phyloP scores from a whole-genome alignment of 64 coral and sea anemone species.

The Catalaphyllia jardinei region DNA sequence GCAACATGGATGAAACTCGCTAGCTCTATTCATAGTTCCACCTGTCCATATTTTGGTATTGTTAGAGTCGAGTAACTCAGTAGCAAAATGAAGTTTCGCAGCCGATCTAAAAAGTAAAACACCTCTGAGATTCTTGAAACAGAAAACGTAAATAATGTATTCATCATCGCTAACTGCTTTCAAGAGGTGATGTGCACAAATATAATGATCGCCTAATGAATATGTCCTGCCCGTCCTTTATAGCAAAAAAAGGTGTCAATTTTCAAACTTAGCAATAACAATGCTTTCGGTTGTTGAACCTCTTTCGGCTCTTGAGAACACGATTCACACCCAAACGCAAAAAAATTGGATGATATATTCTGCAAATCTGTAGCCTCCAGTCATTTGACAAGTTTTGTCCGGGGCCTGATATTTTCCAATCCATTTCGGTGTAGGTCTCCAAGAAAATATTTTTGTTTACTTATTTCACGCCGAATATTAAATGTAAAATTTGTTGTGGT shows the following conservation, averaged over 20 bases:
- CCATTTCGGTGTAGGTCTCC: neutral
- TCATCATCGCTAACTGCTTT: neutral
- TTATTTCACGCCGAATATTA: neutral
- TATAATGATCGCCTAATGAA: neutral
- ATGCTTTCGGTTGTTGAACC: neutral
- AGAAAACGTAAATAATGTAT: neutral
- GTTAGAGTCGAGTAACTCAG: too few relatives aligned
- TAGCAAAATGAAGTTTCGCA: too few relatives aligned
- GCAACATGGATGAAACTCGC: too few relatives aligned
- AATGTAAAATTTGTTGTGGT: neutral
- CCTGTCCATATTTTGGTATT: too few relatives aligned
- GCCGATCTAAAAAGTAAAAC: too few relatives aligned
- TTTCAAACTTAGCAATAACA: neutral
- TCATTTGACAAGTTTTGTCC: neutral
- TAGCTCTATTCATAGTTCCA: too few relatives aligned
- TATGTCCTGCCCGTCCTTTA: neutral
- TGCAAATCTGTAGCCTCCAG: neutral
- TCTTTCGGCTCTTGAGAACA: neutral
- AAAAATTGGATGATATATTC: neutral
- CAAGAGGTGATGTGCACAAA: neutral
- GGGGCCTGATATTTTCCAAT: neutral
- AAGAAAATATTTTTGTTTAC: neutral
- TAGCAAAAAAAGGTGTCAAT: neutral
- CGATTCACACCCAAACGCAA: neutral
- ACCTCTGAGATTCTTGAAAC: too few relatives aligned